Base-by-base conservation (phyloP, 2,797 vertebrate species). In the Acipenser oxyrinchus region DNA sequence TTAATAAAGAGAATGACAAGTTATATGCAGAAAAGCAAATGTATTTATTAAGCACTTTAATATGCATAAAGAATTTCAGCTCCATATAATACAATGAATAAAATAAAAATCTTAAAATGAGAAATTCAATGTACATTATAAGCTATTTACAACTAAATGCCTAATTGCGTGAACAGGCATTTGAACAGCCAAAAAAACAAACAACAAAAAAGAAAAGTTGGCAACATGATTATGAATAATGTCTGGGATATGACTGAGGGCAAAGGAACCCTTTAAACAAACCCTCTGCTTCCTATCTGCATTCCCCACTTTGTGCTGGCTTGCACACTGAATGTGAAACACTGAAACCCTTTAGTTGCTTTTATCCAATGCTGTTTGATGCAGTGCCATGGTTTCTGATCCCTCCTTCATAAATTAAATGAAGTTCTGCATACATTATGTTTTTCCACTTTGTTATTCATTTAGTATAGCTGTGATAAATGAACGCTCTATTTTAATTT, bases 41-140 rank as follows among this genome's bases (percentile, higher is more conserved):
- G 95, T 94, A 95, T 99, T 99, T 99, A 98, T 99, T 98, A 93
- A 96, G 95, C 94, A 95, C 90, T 96, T 97, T 94, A 92, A 96
- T 97, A 95, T 96, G 95, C 92, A 95, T 91, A 90, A 87, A 90
- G 89, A 85, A 91, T 91, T 91, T 91, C 88, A 3, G 88, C 89
- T 92, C 91, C 88, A 92, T 95, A 96, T 95, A 89, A 92, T 95
- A 96, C 96, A 97, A 92, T 92, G 91, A 95, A 94, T 93, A 90
- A 82, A 92, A 93, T 89, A 91, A 37, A 37, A 88, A 87, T 88
- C 92, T 92, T 86, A 93, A 92, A 95, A 83, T 87, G 87, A 89
- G 88, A 93, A 91, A 87, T 90, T 92, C 86, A 94, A 95, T 97
- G 93, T 96, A 97, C 95, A 97, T 81, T 83, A 84, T 81, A 89